These are phyloP conservation scores for Hypsibius dujardini DNA, from an alignment of 1,140 invertebrate species.

Conservation along the genomic window DNA sequence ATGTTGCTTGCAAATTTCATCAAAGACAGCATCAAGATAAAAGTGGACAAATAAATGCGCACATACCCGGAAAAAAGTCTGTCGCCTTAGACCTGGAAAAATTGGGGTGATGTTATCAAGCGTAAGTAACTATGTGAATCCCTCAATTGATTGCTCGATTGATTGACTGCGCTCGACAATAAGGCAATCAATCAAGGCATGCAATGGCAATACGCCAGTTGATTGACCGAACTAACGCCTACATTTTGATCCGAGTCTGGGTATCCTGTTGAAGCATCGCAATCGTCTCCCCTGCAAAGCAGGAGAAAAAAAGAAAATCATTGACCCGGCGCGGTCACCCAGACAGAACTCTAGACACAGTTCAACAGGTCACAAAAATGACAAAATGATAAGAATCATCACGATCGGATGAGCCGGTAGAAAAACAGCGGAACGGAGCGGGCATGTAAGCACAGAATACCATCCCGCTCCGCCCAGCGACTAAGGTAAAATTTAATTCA, in stretches of 20 bases:
- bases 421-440: background rate
- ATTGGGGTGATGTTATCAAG: background rate
- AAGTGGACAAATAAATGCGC: constrained; percentile 8
- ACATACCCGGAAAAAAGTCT: constrained; percentile 85
- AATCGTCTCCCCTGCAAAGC: constrained; percentile 53
- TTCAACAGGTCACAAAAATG: background rate
- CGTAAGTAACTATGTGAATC: too few species aligned
- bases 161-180: background rate
- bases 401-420: background rate
- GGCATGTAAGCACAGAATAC: background rate
- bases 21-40: constrained; percentile 5
- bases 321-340: background rate
- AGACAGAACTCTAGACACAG: background rate
- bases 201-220: background rate
- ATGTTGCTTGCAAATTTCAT: constrained; percentile 22
- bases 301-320: background rate
- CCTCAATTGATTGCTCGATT: too few species aligned
- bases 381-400: background rate
- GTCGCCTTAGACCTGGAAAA: constrained; percentile 59
- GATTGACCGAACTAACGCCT: too few species aligned
- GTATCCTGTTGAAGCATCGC: constrained; percentile 88
- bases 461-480: background rate
- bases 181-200: background rate
- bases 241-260: constrained; percentile 82
- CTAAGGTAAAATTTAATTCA: too few species aligned